Evolutionary conservation across 2,888 invertebrate genomes (phyloP).

Genomic region (Lutraria lutraria): DNA sequence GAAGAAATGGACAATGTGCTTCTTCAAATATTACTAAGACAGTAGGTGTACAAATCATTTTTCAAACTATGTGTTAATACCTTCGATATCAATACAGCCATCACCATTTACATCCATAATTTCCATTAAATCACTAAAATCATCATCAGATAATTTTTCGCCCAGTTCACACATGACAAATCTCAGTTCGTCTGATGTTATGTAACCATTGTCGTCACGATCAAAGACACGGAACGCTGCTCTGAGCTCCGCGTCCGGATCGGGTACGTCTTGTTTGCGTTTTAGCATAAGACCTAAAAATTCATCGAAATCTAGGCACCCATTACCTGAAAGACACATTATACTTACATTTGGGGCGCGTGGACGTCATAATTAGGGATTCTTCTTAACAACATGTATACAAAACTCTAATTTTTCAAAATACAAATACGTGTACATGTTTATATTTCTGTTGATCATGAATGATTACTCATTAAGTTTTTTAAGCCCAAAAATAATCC

Average conservation of each 20-base stretch:
- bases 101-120: slow-evolving; percentile 7
- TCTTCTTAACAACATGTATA: too few species aligned
- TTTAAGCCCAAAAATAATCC: too few species aligned
- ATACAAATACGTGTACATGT: too few species aligned
- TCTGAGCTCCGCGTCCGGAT: background rate
- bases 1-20: too few species aligned
- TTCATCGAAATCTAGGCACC: background rate
- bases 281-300: background rate
- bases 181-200: background rate
- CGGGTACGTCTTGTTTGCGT: slow-evolving; percentile 3
- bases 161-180: slow-evolving; percentile 18
- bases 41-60: too few species aligned
- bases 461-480: too few species aligned
- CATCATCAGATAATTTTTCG: slow-evolving; percentile 1
- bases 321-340: slow-evolving; percentile 4
- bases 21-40: too few species aligned
- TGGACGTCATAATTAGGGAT: too few species aligned
- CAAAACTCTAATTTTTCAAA: too few species aligned
- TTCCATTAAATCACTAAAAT: background rate
- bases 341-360: too few species aligned
- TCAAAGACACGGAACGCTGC: slow-evolving; percentile 10
- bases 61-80: background rate
- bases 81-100: slow-evolving; percentile 18
- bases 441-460: too few species aligned
- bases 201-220: slow-evolving; percentile 2